A percentile compares a stretch with the other conserved stretches of the same genome.
Evolutionary conservation across 2,888 invertebrate species (phyloP).

Genomic region (Limnephilus auricula): DNA sequence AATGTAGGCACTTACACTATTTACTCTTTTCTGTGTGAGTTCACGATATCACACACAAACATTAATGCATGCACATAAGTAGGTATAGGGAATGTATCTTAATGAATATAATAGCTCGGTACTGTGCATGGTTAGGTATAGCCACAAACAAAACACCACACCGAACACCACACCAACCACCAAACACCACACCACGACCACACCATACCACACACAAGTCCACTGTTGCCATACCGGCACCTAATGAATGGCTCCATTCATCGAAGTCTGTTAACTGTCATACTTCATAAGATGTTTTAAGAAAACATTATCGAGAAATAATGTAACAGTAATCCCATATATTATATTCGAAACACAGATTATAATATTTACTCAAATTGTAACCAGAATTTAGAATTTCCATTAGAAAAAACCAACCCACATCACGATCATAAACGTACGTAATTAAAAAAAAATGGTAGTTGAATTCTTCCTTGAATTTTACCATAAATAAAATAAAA

Average conservation of each 20-base stretch:
- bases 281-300: conserved; percentile 36
- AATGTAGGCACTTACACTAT: background rate
- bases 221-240: conserved; percentile 2
- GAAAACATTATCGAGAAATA: conserved; percentile 40
- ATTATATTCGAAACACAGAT: no score
- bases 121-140: background rate
- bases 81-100: background rate
- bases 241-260: conserved; percentile 42
- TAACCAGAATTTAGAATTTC: background rate
- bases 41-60: background rate
- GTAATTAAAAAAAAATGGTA: background rate
- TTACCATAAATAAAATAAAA: background rate
- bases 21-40: background rate
- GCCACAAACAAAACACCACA: background rate
- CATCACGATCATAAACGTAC: background rate
- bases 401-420: background rate
- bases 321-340: background rate
- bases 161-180: background rate
- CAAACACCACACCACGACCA: background rate
- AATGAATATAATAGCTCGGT: background rate
- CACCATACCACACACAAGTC: background rate
- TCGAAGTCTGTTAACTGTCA: conserved; percentile 45
- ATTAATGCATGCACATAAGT: no score
- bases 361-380: background rate
- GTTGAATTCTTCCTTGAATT: background rate